phyloP scores from a whole-genome alignment of 2,888 invertebrate genomes.

The Electrophaes corylata region DNA sequence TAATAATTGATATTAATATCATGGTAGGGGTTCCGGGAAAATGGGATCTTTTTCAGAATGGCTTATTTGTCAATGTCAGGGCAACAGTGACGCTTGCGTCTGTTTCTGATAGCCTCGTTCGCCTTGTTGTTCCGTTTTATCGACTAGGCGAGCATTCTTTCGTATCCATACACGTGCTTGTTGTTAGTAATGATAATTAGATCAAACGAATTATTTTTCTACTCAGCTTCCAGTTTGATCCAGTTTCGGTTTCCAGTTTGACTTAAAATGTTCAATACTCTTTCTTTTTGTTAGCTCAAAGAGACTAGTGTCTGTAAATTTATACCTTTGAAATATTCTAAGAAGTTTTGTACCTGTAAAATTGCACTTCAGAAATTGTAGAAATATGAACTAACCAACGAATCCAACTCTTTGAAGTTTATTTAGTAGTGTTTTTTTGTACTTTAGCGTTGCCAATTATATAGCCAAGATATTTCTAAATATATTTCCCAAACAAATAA shows the following conservation, averaged over 20 bases:
- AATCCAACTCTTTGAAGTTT: not conserved
- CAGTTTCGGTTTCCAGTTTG: too few relatives aligned
- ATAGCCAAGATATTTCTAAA: too few relatives aligned
- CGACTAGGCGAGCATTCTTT: conserved; percentile 61
- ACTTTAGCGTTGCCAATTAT: too few relatives aligned
- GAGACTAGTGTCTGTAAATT: not conserved
- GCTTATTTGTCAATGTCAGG: conserved; percentile 77
- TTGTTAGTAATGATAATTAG: conserved; percentile 35
- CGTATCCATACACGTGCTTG: conserved; percentile 33
- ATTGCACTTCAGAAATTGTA: not conserved
- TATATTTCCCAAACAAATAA: too few relatives aligned
- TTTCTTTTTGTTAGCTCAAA: conserved; percentile 1
- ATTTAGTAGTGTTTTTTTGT: too few relatives aligned
- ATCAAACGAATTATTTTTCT: conserved; percentile 36
- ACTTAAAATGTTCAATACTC: too few relatives aligned
- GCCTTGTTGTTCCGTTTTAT: conserved; percentile 73
- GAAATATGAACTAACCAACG: not conserved
- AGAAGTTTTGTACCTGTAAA: not conserved
- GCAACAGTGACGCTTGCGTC: conserved; percentile 67
- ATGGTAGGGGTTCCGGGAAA: conserved; percentile 65
- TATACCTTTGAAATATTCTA: not conserved
- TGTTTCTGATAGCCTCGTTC: conserved; percentile 71
- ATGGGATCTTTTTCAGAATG: conserved; percentile 73
- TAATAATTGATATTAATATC: conserved; percentile 54
- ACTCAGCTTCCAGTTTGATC: too few relatives aligned